Evolutionary conservation across 2,888 invertebrate species (phyloP).

Genomic region (Osedax frankpressi): DNA sequence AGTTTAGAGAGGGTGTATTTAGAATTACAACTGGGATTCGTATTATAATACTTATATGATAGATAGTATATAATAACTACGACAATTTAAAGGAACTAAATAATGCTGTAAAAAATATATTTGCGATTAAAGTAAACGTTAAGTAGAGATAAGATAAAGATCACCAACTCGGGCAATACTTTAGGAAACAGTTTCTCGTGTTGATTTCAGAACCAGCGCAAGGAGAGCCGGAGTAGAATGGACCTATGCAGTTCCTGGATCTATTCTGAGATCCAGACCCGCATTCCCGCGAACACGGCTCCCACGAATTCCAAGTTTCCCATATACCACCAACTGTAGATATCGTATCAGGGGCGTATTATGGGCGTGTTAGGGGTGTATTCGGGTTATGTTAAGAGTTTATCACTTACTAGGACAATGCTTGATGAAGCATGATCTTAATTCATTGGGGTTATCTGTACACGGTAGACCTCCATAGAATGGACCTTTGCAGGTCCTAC

Average conservation of each 20-base stretch:
- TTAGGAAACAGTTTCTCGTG: slow-evolving; percentile 17
- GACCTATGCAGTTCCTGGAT: neutral
- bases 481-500: slow-evolving; percentile 15
- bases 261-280: slow-evolving; percentile 16
- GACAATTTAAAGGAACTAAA: too few species aligned
- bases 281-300: slow-evolving; percentile 24
- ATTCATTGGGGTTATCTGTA: slow-evolving; percentile 22
- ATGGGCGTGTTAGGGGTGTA: too few species aligned
- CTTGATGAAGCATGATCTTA: slow-evolving; percentile 12
- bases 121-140: too few species aligned
- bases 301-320: slow-evolving; percentile 1
- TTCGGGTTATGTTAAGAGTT: neutral
- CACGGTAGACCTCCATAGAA: slow-evolving; percentile 28
- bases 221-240: neutral
- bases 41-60: too few species aligned
- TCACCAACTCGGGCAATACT: slow-evolving; percentile 19
- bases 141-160: too few species aligned
- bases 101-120: too few species aligned
- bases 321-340: slow-evolving; percentile 14
- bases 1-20: too few species aligned
- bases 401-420: slow-evolving; percentile 20
- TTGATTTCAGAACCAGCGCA: neutral
- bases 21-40: too few species aligned
- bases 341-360: too few species aligned
- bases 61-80: too few species aligned